Conservation (phyloP, 2,797 vertebrate genomes). For the Selene dorsalis region DNA sequence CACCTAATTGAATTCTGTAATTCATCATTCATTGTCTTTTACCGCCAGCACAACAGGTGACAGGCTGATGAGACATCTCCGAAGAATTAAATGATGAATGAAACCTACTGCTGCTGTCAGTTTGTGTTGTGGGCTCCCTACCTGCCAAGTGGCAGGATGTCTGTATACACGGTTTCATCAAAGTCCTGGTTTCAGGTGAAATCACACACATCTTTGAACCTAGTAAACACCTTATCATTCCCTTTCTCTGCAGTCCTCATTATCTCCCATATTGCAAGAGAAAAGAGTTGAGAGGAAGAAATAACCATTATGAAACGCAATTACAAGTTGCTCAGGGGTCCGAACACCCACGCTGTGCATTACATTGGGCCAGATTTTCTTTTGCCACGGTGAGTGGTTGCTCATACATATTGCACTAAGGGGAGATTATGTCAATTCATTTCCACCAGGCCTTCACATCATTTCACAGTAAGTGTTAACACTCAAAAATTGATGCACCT, state of each 20-base stretch:
- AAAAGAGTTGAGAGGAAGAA: slow-evolving; percentile 56
- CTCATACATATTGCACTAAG: slow-evolving; percentile 73
- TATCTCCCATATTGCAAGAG: slow-evolving; percentile 44
- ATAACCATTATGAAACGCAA: slow-evolving; percentile 68
- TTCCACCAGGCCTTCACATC: slow-evolving; percentile 64
- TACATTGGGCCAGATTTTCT: slow-evolving; percentile 64
- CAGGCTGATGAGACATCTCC: slow-evolving; percentile 60
- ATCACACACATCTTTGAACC: slow-evolving; percentile 50
- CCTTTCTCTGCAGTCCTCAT: slow-evolving; percentile 38
- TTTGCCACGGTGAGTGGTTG: slow-evolving; percentile 62
- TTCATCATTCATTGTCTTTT: slow-evolving; percentile 73
- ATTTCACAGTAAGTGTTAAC: slow-evolving; percentile 60
- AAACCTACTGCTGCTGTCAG: slow-evolving; percentile 52
- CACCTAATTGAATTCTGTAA: slow-evolving; percentile 72
- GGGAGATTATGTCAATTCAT: slow-evolving; percentile 70
- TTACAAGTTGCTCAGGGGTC: slow-evolving; percentile 73
- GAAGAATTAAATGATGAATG: slow-evolving; percentile 72
- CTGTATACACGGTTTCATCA: slow-evolving; percentile 43
- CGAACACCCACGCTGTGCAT: slow-evolving; percentile 54
- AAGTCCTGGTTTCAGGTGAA: slow-evolving; percentile 57
- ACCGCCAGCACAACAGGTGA: slow-evolving; percentile 69
- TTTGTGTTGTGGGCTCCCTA: slow-evolving; percentile 22
- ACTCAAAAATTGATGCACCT: slow-evolving; percentile 64
- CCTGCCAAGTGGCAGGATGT: slow-evolving; percentile 40
- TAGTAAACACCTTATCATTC: slow-evolving; percentile 38